Conservation (phyloP, 2,888 invertebrate species). For the Drosophila anomalata region DNA sequence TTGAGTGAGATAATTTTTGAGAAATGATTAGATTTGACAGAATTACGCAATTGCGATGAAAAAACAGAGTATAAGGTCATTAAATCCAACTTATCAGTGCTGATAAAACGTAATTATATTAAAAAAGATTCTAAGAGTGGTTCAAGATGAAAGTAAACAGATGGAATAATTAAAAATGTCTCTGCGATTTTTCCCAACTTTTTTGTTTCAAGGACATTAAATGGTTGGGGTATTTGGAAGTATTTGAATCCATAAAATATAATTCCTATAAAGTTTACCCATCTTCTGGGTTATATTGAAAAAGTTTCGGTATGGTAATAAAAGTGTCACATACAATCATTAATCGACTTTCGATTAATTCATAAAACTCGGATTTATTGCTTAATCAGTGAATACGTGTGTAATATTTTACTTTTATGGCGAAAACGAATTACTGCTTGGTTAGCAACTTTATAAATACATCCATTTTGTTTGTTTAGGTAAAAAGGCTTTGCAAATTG, state of each 20-base stretch:
- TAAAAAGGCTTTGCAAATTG: slow-evolving; percentile 21
- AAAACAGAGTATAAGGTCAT: slow-evolving; percentile 22
- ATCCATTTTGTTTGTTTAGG: slow-evolving; percentile 37
- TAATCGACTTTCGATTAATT: slow-evolving; percentile 45
- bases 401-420: slow-evolving; percentile 55
- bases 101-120: slow-evolving; percentile 4
- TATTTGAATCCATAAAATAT: neutral
- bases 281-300: slow-evolving; percentile 30
- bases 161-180: neutral
- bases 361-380: slow-evolving; percentile 56
- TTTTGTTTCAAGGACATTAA: neutral
- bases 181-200: neutral
- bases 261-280: slow-evolving; percentile 12
- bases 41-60: slow-evolving; percentile 19
- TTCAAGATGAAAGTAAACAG: slow-evolving; percentile 1
- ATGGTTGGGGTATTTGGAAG: neutral
- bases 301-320: slow-evolving; percentile 61
- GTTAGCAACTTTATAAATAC: slow-evolving; percentile 30
- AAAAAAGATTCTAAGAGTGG: neutral
- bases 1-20: slow-evolving; percentile 18
- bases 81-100: neutral
- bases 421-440: slow-evolving; percentile 33
- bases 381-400: slow-evolving; percentile 59
- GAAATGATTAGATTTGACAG: slow-evolving; percentile 23
- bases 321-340: slow-evolving; percentile 62